These are phyloP conservation scores for Trachymyrmex septentrionalis DNA, from an alignment of 1,140 invertebrate genomes.

Conservation along the genomic window DNA sequence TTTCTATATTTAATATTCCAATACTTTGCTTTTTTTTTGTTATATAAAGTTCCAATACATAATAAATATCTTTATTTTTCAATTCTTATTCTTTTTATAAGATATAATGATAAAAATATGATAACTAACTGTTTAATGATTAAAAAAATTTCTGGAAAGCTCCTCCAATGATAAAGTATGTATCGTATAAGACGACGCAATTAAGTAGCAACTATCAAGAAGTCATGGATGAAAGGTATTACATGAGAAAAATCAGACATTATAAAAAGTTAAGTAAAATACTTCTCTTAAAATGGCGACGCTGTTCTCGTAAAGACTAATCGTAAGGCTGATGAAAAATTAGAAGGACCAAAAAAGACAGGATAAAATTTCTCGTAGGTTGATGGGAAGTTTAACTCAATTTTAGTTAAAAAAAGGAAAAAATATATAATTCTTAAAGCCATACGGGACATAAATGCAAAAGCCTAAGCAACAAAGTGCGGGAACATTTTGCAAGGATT, in stretches of 20 bases:
- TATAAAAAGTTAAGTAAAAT: constrained; percentile 41
- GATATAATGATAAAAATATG: background rate
- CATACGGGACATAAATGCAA: constrained; percentile 23
- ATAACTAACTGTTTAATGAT: constrained; percentile 4
- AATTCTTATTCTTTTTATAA: background rate
- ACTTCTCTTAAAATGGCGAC: constrained; percentile 28
- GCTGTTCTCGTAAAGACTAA: constrained; percentile 42
- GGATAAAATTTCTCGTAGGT: constrained; percentile 42
- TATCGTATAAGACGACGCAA: constrained; percentile 12
- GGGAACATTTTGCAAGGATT: constrained; percentile 55
- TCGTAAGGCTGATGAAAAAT: constrained; percentile 50
- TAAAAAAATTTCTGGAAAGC: background rate
- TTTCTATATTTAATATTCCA: background rate
- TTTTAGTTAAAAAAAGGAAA: constrained; percentile 30
- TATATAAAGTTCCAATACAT: background rate
- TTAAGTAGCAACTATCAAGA: constrained; percentile 24
- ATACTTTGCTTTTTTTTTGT: background rate
- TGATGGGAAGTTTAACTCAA: constrained; percentile 31
- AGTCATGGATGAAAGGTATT: constrained; percentile 14
- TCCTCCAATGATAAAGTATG: constrained; percentile 25
- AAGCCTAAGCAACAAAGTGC: constrained; percentile 30
- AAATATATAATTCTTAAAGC: constrained; percentile 1
- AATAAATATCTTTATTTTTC: background rate
- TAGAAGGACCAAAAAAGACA: constrained; percentile 14
- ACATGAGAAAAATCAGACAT: background rate